A percentile compares a stretch with the other conserved stretches of the same genome.
Conservation (phyloP, 2,888 invertebrate genomes). For the Brenthis hecate region DNA sequence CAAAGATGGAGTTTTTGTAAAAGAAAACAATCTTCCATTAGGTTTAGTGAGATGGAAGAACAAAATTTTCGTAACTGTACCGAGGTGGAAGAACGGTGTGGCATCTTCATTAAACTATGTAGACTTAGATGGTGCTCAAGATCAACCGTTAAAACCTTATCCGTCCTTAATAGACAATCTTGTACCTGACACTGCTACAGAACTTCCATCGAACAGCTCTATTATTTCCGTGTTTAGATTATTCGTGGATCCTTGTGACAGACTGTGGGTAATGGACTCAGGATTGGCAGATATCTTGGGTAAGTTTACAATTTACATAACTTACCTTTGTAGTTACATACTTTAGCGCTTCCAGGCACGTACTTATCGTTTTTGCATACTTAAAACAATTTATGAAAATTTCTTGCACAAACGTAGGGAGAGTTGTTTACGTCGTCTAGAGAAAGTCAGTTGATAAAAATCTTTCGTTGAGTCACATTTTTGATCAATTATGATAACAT, state of each 20-base stretch:
- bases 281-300: slow-evolving; percentile 90
- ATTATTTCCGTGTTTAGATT: slow-evolving; percentile 89
- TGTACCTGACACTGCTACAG: slow-evolving; percentile 80
- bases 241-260: slow-evolving; percentile 88
- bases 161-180: slow-evolving; percentile 91
- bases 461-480: background rate
- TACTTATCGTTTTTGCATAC: slow-evolving; percentile 24
- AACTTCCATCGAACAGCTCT: slow-evolving; percentile 80
- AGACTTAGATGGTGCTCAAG: slow-evolving; percentile 84
- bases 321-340: background rate
- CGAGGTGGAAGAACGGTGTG: slow-evolving; percentile 87
- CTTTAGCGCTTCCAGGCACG: slow-evolving; percentile 26
- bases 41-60: slow-evolving; percentile 88
- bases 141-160: slow-evolving; percentile 88
- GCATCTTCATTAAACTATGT: slow-evolving; percentile 87
- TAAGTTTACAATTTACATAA: slow-evolving; percentile 48
- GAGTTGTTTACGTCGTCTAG: slow-evolving; percentile 13
- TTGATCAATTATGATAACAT: background rate
- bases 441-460: slow-evolving; percentile 26
- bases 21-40: slow-evolving; percentile 86
- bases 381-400: slow-evolving; percentile 20
- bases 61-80: slow-evolving; percentile 87
- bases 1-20: slow-evolving; percentile 82
- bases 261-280: slow-evolving; percentile 92
- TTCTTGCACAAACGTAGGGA: slow-evolving; percentile 11